A percentile compares a stretch with the other conserved stretches of the same genome.
phyloP scores from a whole-genome alignment of 2,888 invertebrate genomes.

The Clistopyga incitator region DNA sequence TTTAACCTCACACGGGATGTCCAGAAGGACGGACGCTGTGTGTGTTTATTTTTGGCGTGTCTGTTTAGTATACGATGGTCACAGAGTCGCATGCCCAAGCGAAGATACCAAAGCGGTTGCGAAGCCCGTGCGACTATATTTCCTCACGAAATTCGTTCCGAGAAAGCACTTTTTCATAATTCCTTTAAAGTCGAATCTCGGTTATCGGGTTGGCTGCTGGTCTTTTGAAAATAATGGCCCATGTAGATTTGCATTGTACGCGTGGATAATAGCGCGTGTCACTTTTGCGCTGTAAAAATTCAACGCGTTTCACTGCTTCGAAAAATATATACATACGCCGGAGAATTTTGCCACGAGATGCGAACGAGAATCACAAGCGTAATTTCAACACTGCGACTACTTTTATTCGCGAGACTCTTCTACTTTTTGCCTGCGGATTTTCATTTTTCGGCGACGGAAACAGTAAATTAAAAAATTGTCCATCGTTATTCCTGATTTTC shows the following conservation, averaged over 20 bases:
- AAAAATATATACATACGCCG: not conserved
- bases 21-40: not conserved
- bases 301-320: not conserved
- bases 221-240: not conserved
- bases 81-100: no score
- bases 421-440: no score
- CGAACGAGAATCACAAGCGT: not conserved
- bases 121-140: constrained; percentile 28
- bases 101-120: not conserved
- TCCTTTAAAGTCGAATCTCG: constrained; percentile 1
- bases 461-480: no score
- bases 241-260: not conserved
- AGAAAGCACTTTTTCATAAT: constrained; percentile 45
- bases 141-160: constrained; percentile 50
- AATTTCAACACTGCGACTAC: not conserved
- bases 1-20: constrained; percentile 9
- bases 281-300: not conserved
- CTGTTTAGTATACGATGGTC: not conserved
- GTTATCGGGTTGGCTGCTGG: not conserved
- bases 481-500: no score
- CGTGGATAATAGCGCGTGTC: not conserved
- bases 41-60: constrained; percentile 3
- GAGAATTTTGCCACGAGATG: not conserved
- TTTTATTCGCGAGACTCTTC: no score
- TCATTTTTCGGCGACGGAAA: no score